phyloP scores from a whole-genome alignment of 2,797 vertebrate genomes.

The Ispidina picta region DNA sequence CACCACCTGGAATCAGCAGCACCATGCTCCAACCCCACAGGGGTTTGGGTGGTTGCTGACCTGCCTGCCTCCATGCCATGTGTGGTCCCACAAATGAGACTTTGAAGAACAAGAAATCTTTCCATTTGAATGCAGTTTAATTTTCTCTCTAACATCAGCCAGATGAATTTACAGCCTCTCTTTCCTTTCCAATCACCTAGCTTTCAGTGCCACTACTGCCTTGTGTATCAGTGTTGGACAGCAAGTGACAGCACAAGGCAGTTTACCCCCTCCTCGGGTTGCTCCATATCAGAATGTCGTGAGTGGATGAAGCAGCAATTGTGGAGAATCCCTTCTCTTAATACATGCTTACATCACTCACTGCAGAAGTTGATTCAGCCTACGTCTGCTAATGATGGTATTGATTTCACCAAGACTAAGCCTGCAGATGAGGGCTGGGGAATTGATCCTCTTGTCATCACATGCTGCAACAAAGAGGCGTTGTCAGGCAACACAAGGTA shows the following conservation, averaged over 20 bases:
- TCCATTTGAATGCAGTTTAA: not conserved
- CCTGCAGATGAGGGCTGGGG: not conserved
- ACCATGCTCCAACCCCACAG: rapidly evolving
- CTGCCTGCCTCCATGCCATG: rapidly evolving
- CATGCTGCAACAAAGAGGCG: not conserved
- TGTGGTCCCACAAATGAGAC: not conserved
- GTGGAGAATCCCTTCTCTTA: not conserved
- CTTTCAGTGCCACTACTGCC: not conserved
- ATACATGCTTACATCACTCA: not conserved
- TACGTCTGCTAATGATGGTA: not conserved
- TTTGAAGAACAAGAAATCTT: not conserved
- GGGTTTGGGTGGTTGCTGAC: rapidly evolving
- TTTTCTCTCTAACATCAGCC: not conserved
- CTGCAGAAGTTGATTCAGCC: not conserved
- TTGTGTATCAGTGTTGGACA: not conserved
- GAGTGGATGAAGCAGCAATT: not conserved
- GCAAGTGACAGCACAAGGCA: not conserved
- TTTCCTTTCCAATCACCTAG: not conserved
- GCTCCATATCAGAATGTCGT: not conserved
- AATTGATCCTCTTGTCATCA: not conserved
- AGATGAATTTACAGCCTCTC: not conserved
- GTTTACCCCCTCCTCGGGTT: not conserved
- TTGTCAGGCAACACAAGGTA: not conserved
- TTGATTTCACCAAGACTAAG: constrained; percentile 34
- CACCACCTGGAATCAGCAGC: not conserved